A percentile compares a stretch with the other conserved stretches of the same genome.
Evolutionary conservation across 2,113 vertebrate genomes (phyloP).

Genomic region (Gila orcuttii): DNA sequence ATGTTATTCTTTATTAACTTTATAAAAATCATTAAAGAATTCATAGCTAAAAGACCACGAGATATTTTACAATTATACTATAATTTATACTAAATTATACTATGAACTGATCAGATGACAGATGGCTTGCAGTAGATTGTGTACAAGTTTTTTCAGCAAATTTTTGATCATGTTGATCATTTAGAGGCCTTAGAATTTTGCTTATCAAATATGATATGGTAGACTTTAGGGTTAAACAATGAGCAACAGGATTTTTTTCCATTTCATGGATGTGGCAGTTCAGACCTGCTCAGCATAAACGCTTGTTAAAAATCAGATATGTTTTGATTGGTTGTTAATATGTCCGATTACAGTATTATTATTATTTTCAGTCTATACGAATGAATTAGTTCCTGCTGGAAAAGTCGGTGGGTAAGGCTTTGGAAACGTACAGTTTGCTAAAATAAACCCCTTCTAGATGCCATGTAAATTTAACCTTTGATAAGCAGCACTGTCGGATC

Average conservation of each 20-base stretch:
- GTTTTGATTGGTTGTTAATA: neutral
- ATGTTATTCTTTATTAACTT: neutral
- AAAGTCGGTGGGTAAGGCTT: neutral
- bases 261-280: neutral
- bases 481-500: slow-evolving; percentile 51
- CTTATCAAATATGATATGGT: neutral
- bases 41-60: neutral
- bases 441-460: neutral
- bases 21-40: neutral
- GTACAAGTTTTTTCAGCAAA: neutral
- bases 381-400: neutral
- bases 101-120: neutral
- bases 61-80: neutral
- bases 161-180: neutral
- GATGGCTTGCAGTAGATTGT: neutral
- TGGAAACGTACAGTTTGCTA: neutral
- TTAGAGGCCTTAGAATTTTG: neutral
- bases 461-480: slow-evolving; percentile 59
- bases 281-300: neutral
- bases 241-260: neutral
- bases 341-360: neutral
- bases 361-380: neutral
- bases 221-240: neutral
- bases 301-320: neutral
- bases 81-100: too few relatives aligned